Conservation (phyloP, 2,888 invertebrate genomes). For the Pyrocoelia pectoralis region DNA sequence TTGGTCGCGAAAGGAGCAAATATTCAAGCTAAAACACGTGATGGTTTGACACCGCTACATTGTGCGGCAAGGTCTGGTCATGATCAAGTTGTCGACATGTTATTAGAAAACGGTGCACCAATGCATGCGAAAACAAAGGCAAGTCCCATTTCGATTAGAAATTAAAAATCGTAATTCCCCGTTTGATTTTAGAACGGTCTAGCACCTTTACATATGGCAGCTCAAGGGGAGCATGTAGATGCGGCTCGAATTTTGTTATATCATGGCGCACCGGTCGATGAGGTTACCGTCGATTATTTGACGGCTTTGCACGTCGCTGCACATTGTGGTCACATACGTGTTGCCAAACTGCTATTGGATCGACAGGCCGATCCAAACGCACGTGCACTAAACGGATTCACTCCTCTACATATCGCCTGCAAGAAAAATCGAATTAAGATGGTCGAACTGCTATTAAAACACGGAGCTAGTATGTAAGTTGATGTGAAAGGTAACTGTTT, state of each 20-base stretch:
- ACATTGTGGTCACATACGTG: constrained; percentile 92
- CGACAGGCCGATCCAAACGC: constrained; percentile 97
- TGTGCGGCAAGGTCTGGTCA: constrained; percentile 98
- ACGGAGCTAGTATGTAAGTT: constrained; percentile 79
- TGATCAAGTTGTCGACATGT: constrained; percentile 89
- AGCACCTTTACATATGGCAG: constrained; percentile 98
- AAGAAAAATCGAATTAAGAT: constrained; percentile 98
- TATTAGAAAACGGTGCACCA: constrained; percentile 89
- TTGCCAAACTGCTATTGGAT: constrained; percentile 90
- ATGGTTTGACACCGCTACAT: constrained; percentile 95
- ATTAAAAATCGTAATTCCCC: no score
- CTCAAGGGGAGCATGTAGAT: constrained; percentile 98
- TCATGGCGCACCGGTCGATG: constrained; percentile 97
- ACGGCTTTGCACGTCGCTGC: constrained; percentile 97
- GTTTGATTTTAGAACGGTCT: constrained; percentile 75
- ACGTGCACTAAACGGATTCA: constrained; percentile 96
- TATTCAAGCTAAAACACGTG: constrained; percentile 92
- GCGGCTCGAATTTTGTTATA: constrained; percentile 91
- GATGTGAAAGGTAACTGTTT: not conserved
- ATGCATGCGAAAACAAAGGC: constrained; percentile 96
- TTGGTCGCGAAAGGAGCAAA: constrained; percentile 89
- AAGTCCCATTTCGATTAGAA: no score
- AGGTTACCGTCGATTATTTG: constrained; percentile 97
- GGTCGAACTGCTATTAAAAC: constrained; percentile 93
- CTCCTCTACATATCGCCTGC: constrained; percentile 97